Base-by-base conservation (phyloP, 2,113 vertebrate genomes). In the Phylloscopus trochilus region DNA sequence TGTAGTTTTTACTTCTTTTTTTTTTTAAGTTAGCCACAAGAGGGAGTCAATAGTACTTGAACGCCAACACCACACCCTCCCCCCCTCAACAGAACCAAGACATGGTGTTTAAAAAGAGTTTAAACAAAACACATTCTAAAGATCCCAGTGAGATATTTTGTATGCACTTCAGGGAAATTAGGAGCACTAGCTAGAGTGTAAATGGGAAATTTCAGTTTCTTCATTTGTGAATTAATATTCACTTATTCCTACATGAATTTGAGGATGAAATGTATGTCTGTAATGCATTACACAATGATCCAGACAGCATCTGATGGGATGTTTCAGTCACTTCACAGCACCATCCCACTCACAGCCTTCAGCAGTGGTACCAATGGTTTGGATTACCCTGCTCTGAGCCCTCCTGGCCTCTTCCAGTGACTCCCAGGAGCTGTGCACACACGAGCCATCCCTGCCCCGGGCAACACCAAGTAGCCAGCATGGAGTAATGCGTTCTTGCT, bases 401-500 rank as follows among this genome's bases (percentile, higher is more conserved):
- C 52, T 28, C 2, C 0, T 1, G 22, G 46, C 21, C 59, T 28
- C 49, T 72, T 16, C 23, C 27, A 17, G 26, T 2, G 43, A 15
- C 37, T 27, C 24, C 30, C 11, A 19, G 53, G 58, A 44, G 8
- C 6, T 6, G 11, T 2, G 21, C 0, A 1, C 22, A 3, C 37
- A 30, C 2, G 7, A 37, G 55, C 23, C 41, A 11, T 2, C 53
- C 37, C 9, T 5, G 5, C 2, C 37, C 52, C 2, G 16, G 3
- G 12, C 8, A 4, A 15, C 55, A 2, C 46, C 0, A 3, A 1
- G 16, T 8, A 4, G 35, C 37, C 24, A 39, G 39, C 14, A 5
- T 5, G 9, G 19, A 72, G 17, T 0, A 15, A 21, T 0, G 0
- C 0, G 0, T 39, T 30, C 67, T 1, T 51, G 63, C 59, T 46